These are phyloP conservation scores for Podargus strigoides DNA, from an alignment of 2,797 vertebrate genomes.

Conservation along the genomic window DNA sequence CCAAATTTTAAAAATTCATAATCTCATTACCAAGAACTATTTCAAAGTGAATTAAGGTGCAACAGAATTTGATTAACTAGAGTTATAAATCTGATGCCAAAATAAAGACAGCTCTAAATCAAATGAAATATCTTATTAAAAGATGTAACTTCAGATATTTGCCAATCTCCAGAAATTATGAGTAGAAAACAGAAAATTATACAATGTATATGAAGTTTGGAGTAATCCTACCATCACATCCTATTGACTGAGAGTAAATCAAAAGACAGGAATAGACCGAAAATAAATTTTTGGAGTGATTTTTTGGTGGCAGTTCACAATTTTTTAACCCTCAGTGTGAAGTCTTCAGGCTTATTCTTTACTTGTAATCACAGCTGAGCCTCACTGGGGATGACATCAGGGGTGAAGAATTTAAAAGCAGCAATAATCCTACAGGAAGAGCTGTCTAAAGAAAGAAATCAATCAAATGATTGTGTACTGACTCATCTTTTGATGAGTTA, in stretches of 20 bases:
- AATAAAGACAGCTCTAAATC: not conserved
- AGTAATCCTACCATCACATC: not conserved
- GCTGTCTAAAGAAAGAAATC: not conserved
- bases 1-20: not conserved
- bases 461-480: not conserved
- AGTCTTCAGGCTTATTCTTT: not conserved
- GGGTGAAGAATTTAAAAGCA: not conserved
- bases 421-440: not conserved
- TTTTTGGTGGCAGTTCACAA: not conserved
- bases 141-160: not conserved
- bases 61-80: slow-evolving; percentile 7
- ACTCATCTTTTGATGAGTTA: not conserved
- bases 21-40: slow-evolving; percentile 23
- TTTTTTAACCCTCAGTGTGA: not conserved
- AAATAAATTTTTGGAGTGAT: not conserved
- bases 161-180: not conserved
- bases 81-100: not conserved
- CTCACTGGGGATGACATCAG: not conserved
- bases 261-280: not conserved
- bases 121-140: not conserved
- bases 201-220: not conserved
- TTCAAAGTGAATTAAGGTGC: slow-evolving; percentile 33
- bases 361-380: not conserved
- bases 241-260: not conserved
- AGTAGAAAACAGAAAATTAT: not conserved